Percentiles rank a stretch among this genome's conserved stretches.
Conservation (phyloP, 1,140 invertebrate genomes). For the Pseudoatta argentina region DNA sequence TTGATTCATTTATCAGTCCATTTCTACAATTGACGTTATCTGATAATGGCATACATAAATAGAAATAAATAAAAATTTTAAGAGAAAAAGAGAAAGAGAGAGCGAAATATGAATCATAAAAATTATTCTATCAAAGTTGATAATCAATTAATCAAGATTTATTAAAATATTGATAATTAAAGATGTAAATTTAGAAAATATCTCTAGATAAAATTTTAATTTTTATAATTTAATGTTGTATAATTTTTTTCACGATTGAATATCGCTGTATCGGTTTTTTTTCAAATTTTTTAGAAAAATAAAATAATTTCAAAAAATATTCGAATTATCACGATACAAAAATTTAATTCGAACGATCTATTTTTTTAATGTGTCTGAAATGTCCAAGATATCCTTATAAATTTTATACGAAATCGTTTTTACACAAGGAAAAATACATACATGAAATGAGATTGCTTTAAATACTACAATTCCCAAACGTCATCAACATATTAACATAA, state of each 20-base stretch:
- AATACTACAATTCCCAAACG: background rate
- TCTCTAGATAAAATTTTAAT: background rate
- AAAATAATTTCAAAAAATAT: background rate
- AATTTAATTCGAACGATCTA: background rate
- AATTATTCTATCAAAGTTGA: conserved; percentile 7
- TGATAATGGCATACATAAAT: background rate
- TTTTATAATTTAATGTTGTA: conserved; percentile 2
- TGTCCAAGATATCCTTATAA: background rate
- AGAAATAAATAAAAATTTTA: background rate
- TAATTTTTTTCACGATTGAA: background rate
- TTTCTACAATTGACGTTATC: background rate
- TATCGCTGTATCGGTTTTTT: background rate
- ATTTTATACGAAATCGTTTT: background rate
- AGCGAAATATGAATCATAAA: background rate
- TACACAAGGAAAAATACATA: background rate
- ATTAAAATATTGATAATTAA: conserved; percentile 16
- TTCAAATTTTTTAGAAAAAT: background rate
- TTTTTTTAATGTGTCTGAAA: background rate
- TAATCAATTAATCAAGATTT: background rate
- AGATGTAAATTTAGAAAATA: background rate
- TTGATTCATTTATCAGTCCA: conserved; percentile 18
- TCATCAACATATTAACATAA: background rate
- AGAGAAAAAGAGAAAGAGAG: background rate
- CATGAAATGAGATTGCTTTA: background rate
- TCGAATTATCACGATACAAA: background rate